These are phyloP conservation scores for Smittia sp. DNA, from an alignment of 2,888 invertebrate species.

Conservation along the genomic window DNA sequence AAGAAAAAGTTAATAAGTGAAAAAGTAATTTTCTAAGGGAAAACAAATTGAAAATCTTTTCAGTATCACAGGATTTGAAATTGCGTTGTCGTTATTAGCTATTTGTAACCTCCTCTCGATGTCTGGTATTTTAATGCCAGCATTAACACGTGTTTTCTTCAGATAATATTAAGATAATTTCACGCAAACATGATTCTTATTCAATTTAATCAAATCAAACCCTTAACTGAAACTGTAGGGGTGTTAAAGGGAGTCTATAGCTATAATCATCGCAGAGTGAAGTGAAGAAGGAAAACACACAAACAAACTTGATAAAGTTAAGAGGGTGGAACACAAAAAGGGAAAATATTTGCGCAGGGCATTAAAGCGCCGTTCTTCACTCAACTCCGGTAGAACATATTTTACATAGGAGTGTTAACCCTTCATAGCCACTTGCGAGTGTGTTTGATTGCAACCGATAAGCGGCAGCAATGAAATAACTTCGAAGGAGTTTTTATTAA, in stretches of 20 bases:
- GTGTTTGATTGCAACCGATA: slow-evolving; percentile 19
- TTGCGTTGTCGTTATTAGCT: slow-evolving; percentile 30
- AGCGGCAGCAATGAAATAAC: background rate
- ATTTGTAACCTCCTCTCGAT: slow-evolving; percentile 25
- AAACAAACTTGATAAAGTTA: slow-evolving; percentile 15
- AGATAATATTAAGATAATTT: slow-evolving; percentile 40
- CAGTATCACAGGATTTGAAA: background rate
- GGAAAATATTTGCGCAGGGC: slow-evolving; percentile 37
- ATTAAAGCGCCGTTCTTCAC: background rate
- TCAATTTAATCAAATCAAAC: slow-evolving; percentile 37
- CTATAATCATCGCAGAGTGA: background rate
- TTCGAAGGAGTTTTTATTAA: background rate
- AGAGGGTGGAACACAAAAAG: slow-evolving; percentile 27
- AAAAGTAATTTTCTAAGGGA: background rate
- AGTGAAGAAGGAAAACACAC: slow-evolving; percentile 1
- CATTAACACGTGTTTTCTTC: slow-evolving; percentile 36
- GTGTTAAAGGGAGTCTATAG: slow-evolving; percentile 10
- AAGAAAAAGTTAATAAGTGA: slow-evolving; percentile 47
- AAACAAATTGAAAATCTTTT: background rate
- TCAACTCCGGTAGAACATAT: background rate
- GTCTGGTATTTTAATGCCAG: slow-evolving; percentile 39
- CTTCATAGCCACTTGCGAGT: slow-evolving; percentile 3
- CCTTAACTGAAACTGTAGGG: slow-evolving; percentile 4
- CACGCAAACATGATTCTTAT: slow-evolving; percentile 41
- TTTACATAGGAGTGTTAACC: slow-evolving; percentile 12